Conservation (phyloP, 2,888 invertebrate genomes). For the Microctonus aethiopoides region DNA sequence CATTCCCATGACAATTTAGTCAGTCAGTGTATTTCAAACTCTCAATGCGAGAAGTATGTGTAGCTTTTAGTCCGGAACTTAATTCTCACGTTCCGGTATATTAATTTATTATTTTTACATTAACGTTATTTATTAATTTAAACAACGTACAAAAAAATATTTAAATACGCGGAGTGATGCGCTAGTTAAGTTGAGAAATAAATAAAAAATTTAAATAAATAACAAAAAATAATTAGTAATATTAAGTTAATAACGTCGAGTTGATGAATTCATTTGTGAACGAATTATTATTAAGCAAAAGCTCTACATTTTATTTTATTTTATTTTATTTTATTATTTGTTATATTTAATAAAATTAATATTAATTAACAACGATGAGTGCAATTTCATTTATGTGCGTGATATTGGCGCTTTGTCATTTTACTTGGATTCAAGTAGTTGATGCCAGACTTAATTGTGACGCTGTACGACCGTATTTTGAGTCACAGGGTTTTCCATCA, state of each 20-base stretch:
- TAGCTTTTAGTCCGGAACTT: not conserved
- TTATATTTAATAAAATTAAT: not conserved
- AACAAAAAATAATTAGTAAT: no score
- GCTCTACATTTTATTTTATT: no score
- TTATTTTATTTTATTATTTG: not conserved
- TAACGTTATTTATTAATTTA: no score
- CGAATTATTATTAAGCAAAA: no score
- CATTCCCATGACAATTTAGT: not conserved
- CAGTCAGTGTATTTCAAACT: conserved; percentile 5
- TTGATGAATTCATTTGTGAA: no score
- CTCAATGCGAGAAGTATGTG: conserved; percentile 3
- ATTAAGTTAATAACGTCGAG: no score
- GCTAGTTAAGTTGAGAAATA: not conserved
- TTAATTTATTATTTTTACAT: conserved; percentile 1
- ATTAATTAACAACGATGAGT: conserved; percentile 47
- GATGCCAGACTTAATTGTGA: conserved; percentile 66
- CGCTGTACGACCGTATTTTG: conserved; percentile 68
- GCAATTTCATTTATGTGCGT: conserved; percentile 51
- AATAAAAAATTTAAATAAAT: conserved; percentile 19
- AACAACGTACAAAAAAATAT: not conserved
- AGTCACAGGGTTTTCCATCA: conserved; percentile 68
- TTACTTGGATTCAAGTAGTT: conserved; percentile 40
- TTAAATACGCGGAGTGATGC: not conserved
- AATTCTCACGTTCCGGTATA: conserved; percentile 12
- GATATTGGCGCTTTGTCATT: conserved; percentile 53